phyloP scores from a whole-genome alignment of 2,797 vertebrate species.

The Cossypha heuglini region DNA sequence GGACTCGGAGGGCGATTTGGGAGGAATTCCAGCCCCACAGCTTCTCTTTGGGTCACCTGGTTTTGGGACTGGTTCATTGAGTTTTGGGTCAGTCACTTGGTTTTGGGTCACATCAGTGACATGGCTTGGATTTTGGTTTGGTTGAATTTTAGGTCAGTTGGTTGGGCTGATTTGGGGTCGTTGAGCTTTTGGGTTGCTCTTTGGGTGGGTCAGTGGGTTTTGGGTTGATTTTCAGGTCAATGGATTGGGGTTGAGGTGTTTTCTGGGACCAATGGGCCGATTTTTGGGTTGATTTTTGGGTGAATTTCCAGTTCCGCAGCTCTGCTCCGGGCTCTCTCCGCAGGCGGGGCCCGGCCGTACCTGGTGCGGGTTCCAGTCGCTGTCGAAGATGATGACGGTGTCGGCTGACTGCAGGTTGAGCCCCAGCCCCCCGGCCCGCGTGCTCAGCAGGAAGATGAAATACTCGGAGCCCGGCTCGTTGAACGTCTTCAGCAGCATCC shows the following conservation, averaged over 20 bases:
- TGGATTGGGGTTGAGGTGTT: too few relatives aligned
- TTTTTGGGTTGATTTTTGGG: too few relatives aligned
- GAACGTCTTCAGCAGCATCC: constrained; percentile 92
- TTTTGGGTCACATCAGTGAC: not conserved
- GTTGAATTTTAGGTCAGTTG: not conserved
- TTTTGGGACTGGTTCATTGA: not conserved
- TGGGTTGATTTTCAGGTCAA: not conserved
- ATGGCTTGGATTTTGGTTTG: not conserved
- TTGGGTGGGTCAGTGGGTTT: not conserved
- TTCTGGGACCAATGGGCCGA: rapidly evolving
- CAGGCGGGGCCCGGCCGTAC: not conserved
- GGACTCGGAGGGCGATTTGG: rapidly evolving
- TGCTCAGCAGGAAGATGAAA: constrained; percentile 94
- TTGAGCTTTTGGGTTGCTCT: not conserved
- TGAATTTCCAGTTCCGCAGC: rapidly evolving
- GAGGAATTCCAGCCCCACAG: not conserved
- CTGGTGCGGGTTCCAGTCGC: constrained; percentile 98
- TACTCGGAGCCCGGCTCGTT: constrained; percentile 90
- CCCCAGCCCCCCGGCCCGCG: constrained; percentile 89
- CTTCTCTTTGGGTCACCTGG: not conserved
- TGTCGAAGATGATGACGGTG: constrained; percentile 95
- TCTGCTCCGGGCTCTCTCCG: rapidly evolving
- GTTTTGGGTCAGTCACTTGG: not conserved
- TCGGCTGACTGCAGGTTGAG: constrained; percentile 94
- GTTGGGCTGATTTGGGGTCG: too few relatives aligned